Percentiles rank a stretch among this genome's conserved stretches.
Evolutionary conservation across 1,140 invertebrate genomes (phyloP).

Genomic region (Elysia chlorotica): DNA sequence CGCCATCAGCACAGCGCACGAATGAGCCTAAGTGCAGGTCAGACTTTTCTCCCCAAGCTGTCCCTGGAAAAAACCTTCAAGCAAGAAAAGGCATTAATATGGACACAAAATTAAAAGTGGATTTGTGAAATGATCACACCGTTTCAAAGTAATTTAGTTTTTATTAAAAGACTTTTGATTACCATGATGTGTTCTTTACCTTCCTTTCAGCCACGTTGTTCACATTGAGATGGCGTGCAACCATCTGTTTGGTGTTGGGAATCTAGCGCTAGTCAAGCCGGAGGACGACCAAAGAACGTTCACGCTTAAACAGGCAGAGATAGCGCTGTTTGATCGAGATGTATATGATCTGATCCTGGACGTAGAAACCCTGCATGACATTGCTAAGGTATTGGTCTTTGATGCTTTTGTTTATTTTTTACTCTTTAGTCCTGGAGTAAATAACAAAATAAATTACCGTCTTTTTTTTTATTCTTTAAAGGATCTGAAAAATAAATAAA

Average conservation of each 20-base stretch:
- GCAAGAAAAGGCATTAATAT: too few species aligned
- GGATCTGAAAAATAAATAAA: too few species aligned
- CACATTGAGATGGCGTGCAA: conserved; percentile 67
- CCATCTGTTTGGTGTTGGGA: conserved; percentile 63
- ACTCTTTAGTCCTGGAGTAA: not conserved
- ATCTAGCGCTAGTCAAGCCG: conserved; percentile 58
- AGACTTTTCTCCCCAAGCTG: too few species aligned
- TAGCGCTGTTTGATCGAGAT: conserved; percentile 62
- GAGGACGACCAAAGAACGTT: conserved; percentile 60
- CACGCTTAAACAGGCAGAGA: conserved; percentile 58
- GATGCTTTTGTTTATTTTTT: not conserved
- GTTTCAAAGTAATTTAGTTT: not conserved
- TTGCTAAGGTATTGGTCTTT: conserved; percentile 54
- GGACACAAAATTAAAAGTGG: too few species aligned
- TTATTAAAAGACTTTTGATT: not conserved
- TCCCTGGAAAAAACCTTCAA: too few species aligned
- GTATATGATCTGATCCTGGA: conserved; percentile 63
- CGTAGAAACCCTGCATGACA: conserved; percentile 62
- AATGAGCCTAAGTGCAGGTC: too few species aligned
- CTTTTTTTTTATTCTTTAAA: not conserved
- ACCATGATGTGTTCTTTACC: not conserved
- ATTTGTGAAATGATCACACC: too few species aligned
- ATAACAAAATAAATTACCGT: not conserved
- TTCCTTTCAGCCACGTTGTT: conserved; percentile 41
- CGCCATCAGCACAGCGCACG: too few species aligned